Base-by-base conservation (phyloP, 2,113 vertebrate genomes). In the Pseudorhombus dupliciocellatus region DNA sequence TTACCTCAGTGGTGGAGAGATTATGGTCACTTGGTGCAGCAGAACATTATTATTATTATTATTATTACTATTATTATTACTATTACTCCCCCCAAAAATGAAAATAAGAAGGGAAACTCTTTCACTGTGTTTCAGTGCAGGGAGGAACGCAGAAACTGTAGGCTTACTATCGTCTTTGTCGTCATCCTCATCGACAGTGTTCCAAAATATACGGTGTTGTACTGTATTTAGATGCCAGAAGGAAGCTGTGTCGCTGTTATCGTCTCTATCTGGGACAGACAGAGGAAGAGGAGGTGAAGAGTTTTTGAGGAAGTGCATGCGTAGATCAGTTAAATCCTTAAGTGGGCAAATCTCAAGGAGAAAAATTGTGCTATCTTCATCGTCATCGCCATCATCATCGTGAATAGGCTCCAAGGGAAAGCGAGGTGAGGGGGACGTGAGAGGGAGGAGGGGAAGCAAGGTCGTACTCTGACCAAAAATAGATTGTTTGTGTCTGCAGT, bases 321-420 rank as follows among this genome's bases (percentile, higher is more conserved):
- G 90, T 88, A 88, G 87, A 85, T 90, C 83, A 82, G 84, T 88
- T 93, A 89, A 88, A 92, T 93, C 93, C 91, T 93, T 93, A 89
- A 88, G 90, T 88, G 88, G 87, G 81, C 75, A 90, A 91, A 88
- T 90, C 87, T 91, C 86, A 90, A 90, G 86, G 89, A 92, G 87
- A 79, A 89, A 58, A 91, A 90, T 92, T 93, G 93, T 93, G 94
- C 92, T 93, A 93, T 94, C 88, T 86, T 91, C 83, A 76, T 83
- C 78, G 59, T 89, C 88, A 77, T 57, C 34, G 34, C 10, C 34
- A 37, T 46, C 42, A 20, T 83, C 78, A 59, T 89, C 88, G 77
- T 56, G 80, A 67, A 75, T 79, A 82, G 84, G 72, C 70, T 86
- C 86, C 80, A 48, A 72, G 56, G 79, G 37, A 75, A 73, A 67